Evolutionary conservation across 2,797 vertebrate species (phyloP), one percentile per base, ranked within the genome.

Genomic region (Anguilla megastoma): DNA sequence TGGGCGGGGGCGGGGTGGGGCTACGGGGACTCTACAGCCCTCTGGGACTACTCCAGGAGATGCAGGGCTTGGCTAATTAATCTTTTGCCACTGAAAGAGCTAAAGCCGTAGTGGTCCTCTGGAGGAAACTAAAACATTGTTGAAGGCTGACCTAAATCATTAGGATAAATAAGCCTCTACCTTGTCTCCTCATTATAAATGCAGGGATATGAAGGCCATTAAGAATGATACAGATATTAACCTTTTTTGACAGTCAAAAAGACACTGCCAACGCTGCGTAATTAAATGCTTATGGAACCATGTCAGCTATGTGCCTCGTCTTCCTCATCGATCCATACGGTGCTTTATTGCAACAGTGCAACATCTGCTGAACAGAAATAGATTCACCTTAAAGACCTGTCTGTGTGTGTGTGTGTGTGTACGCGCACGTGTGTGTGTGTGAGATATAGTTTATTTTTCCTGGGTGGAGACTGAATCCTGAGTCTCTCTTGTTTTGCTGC

Each of bases 91-190:
- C 12, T 80, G 69, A 85, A 87, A 88, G 84, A 86, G 30, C 84
- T 80, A 33, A 1, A 33, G 56, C 52, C 14, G 82, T 54, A 80
- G 80, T n/a, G 80, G 36, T 18, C 45, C 79, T 66, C 71, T 41
- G 52, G 84, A 87, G 91, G 71, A 41, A 58, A 83, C 58, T 84
- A 21, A 86, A 85, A 88, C 27, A 63, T 87, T 48, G 71, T 87
- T 87, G 56, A 48, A 66, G 56, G 90, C 87, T 90, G 89, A 89
- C 45, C 60, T 63, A 89, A 90, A 92, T 91, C 88, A 86, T 63
- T 60, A n/a, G 56, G 83, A 87, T 89, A 89, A 87, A 48, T 16
- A 83, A 83, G 86, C 87, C 88, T 83, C 86, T 82, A 69, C 80
- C 88, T 76, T 18, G 74, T 80, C 63, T 84, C 52, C 69, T 89